Evolutionary conservation across 2,888 invertebrate genomes (phyloP).

Genomic region (Metellina segmentata): DNA sequence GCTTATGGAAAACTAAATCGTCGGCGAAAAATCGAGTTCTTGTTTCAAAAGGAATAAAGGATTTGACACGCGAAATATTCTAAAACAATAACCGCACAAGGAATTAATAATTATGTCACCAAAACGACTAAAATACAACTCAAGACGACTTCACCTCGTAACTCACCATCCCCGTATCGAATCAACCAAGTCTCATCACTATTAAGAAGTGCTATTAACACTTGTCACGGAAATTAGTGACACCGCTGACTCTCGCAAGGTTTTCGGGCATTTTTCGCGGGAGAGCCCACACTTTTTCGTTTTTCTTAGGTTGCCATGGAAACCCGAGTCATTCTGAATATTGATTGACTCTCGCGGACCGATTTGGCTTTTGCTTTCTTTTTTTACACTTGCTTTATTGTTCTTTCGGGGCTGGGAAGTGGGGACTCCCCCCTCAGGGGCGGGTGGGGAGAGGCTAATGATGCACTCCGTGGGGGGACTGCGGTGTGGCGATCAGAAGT

Average conservation of each 20-base stretch:
- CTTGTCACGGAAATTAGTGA: neutral
- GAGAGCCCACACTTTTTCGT: slow-evolving; percentile 31
- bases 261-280: neutral
- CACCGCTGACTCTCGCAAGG: neutral
- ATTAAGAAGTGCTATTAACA: neutral
- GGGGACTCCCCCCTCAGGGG: slow-evolving; percentile 2
- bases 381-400: neutral
- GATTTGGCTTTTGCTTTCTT: slow-evolving; percentile 42
- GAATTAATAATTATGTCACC: too few relatives aligned
- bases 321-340: slow-evolving; percentile 63
- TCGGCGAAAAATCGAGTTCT: too few relatives aligned
- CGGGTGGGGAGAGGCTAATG: slow-evolving; percentile 12
- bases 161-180: neutral
- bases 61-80: too few relatives aligned
- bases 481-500: neutral
- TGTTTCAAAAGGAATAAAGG: too few relatives aligned
- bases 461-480: slow-evolving; percentile 17
- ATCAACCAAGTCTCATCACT: neutral
- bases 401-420: slow-evolving; percentile 2
- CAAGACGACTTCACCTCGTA: neutral
- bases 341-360: slow-evolving; percentile 57
- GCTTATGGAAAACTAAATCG: too few relatives aligned
- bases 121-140: neutral
- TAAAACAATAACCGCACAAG: too few relatives aligned
- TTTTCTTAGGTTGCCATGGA: slow-evolving; percentile 24